Percentiles rank a stretch among this genome's conserved stretches.
phyloP scores from a whole-genome alignment of 2,113 vertebrate genomes.

The Puffinus mauretanicus region DNA sequence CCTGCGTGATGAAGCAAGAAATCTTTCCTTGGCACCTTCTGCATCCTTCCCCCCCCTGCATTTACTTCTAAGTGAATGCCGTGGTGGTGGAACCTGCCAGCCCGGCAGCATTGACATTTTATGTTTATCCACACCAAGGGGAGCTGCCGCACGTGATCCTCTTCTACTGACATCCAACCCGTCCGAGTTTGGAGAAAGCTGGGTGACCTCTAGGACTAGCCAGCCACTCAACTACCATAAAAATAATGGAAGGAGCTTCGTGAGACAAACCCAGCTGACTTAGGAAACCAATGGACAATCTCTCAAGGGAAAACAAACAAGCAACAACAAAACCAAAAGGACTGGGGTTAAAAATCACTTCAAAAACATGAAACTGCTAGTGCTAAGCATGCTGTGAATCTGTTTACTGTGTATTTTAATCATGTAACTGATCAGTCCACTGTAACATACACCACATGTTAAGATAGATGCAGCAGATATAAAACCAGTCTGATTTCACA shows the following conservation, averaged over 20 bases:
- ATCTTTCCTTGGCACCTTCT: neutral
- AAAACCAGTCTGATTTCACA: conserved; percentile 48
- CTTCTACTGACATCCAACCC: neutral
- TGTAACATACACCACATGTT: conserved; percentile 35
- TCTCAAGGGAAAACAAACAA: neutral
- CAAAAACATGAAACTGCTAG: neutral
- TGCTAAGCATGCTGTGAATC: conserved; percentile 3
- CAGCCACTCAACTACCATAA: neutral
- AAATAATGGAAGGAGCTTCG: neutral
- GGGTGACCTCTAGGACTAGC: neutral
- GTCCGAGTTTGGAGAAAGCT: neutral
- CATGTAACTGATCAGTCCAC: conserved; percentile 3
- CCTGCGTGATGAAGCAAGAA: neutral
- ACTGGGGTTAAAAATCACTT: neutral
- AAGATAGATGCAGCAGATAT: conserved; percentile 28
- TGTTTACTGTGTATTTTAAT: conserved; percentile 22
- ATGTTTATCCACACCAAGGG: neutral
- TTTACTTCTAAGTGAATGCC: neutral
- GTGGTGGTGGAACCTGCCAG: neutral
- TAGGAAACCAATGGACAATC: neutral
- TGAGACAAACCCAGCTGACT: neutral
- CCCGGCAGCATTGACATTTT: neutral
- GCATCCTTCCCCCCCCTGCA: neutral
- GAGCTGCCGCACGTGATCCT: neutral
- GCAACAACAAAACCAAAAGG: neutral